A percentile compares a stretch with the other conserved stretches of the same genome.
Evolutionary conservation across 2,113 vertebrate species (phyloP).

Genomic region (Entelurus aequoreus): DNA sequence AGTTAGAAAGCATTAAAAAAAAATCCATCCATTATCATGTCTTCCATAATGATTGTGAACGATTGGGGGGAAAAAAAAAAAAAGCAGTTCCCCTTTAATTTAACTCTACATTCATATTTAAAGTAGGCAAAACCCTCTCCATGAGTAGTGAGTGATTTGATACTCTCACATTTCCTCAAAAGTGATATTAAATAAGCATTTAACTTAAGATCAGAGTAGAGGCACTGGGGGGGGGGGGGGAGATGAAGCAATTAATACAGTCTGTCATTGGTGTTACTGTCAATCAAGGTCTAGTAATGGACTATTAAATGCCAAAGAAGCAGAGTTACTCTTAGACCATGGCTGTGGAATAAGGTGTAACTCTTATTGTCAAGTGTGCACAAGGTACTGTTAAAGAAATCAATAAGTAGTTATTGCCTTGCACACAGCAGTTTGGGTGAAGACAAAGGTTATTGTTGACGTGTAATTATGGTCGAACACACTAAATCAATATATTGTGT

Average conservation of each 20-base stretch:
- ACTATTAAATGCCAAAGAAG: slow-evolving; percentile 54
- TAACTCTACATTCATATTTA: slow-evolving; percentile 28
- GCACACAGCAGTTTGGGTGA: slow-evolving; percentile 4
- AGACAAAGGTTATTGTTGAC: slow-evolving; percentile 8
- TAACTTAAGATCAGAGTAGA: slow-evolving; percentile 36
- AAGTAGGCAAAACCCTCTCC: slow-evolving; percentile 19
- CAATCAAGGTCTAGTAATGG: slow-evolving; percentile 65
- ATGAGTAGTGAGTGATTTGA: slow-evolving; percentile 33
- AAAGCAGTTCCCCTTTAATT: slow-evolving; percentile 4
- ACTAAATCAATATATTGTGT: slow-evolving; percentile 21
- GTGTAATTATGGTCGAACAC: slow-evolving; percentile 28
- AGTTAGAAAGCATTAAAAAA: too few relatives aligned
- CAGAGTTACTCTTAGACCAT: slow-evolving; percentile 23
- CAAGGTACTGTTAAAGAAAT: slow-evolving; percentile 21
- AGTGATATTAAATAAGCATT: slow-evolving; percentile 45
- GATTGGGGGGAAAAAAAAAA: too few relatives aligned
- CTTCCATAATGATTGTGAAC: too few relatives aligned
- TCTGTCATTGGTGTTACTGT: slow-evolving; percentile 53
- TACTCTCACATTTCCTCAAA: slow-evolving; percentile 43
- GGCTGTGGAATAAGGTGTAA: slow-evolving; percentile 10
- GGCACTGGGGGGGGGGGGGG: slow-evolving; percentile 31
- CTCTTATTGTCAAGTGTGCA: slow-evolving; percentile 13
- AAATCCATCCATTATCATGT: too few relatives aligned
- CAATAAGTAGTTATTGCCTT: slow-evolving; percentile 25
- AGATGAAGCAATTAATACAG: slow-evolving; percentile 60